Evolutionary conservation across 2,888 invertebrate genomes (phyloP), one percentile per base, ranked within the genome.

Genomic region (Ganaspis brasiliensis): DNA sequence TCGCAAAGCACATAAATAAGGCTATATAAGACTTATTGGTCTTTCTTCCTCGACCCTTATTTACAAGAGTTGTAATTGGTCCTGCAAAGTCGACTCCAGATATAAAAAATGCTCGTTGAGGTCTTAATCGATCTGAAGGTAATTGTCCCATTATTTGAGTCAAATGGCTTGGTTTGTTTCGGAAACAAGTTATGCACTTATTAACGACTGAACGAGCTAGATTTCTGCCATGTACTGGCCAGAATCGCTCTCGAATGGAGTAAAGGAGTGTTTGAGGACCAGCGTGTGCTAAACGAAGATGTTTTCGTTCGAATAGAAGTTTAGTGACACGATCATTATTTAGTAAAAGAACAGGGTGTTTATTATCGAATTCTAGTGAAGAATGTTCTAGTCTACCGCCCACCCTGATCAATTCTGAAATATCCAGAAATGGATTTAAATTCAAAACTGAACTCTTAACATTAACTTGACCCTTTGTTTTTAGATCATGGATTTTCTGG

Each of bases 1-100:
- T 81, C 1, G 77, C 24, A 12, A 83, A 76, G 52, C 85, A 87
- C 3, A 86, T 72, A 26, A 84, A 85, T 3, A 85, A 9, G 10
- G 74, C 75, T 0, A 85, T 57, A 49, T 85, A 85, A 0, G 76
- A 73, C 57, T 85, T 85, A 8, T 59, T 67, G 0, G 75, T 77
- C 37, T 76, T 76, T 9, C 72, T 55, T 14, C 75, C 73, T 14
- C 72, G 49, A 1, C 80, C 80, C 6, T 31, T 31, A 6, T 31
- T 35, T 74, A 76, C 78, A 10, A 73, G 24, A 3, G 73, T 75
- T 10, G 74, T 70, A 10, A 81, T 81, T 1, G 79, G 76, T 3
- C 79, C 79, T 0, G 81, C 79, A 40, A 78, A 81, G 37, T 81
- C 81, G 24, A 79, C 55, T 14, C 79, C 77, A 0, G 72, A 73